Evolutionary conservation across 2,888 invertebrate genomes (phyloP), one percentile per base, ranked within the genome.

Genomic region (Stramonita haemastoma): DNA sequence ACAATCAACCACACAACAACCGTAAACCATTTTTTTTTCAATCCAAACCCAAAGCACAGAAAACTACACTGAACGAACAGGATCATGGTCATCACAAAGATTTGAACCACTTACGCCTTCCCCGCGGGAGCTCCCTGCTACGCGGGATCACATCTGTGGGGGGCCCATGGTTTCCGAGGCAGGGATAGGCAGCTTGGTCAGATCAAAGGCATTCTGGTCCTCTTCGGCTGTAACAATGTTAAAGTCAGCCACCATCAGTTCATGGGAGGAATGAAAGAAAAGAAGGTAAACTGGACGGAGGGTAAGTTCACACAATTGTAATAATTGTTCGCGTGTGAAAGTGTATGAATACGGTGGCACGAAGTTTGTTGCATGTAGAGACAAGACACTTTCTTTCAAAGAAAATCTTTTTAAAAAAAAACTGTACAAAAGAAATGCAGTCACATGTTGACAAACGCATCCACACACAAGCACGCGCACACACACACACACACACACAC

Each of bases 171-270:
- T 77, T 66, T 91, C 90, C 19, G 17, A 60, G 34, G 29, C 32
- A 29, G 89, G 87, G 22, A 29, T 86, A 22, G 88, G 89, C 29
- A 91, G 81, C 34, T 89, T 77, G 56, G 87, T 56, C 29, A 91
- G 90, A 60, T 91, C 91, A 89, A 89, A 91, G n/a, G 81, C 83
- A n/a, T 86, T 60, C 66, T 87, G 83, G 29, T 89, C 86, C 29
- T 89, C 87, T n/a, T 89, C 87, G 22, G 83, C 89, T 86, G 70
- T 11, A 34, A 46, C 46, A 46, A 8, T 46, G 46, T 46, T 46
- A 46, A 46, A 46, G 46, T 46, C 46, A 8, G 46, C 8, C 46
- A 46, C 8, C 46, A 46, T 46, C 46, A 46, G 46, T 46, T 46
- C 46, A 8, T 46, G 46, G 2, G 46, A 46, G 46, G 46, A 46